These are phyloP conservation scores for Grus americana DNA, from an alignment of 2,113 vertebrate species.

Conservation along the genomic window DNA sequence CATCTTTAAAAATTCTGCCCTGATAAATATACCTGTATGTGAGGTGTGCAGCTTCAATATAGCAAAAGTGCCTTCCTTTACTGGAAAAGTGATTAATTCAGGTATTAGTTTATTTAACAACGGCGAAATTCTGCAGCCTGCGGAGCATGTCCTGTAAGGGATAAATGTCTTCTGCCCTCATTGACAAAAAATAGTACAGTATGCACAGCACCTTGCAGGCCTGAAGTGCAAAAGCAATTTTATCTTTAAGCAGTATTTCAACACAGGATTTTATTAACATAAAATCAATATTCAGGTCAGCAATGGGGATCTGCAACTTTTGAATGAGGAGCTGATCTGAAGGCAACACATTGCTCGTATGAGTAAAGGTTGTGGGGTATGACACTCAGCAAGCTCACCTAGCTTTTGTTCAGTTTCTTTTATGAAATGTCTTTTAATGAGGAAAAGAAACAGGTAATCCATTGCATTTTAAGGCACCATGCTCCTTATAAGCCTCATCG, in stretches of 20 bases:
- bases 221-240: not conserved
- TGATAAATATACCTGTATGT: not conserved
- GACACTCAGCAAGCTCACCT: not conserved
- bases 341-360: not conserved
- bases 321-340: not conserved
- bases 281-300: conserved; percentile 9
- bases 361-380: not conserved
- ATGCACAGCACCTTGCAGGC: not conserved
- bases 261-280: not conserved
- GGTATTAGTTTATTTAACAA: not conserved
- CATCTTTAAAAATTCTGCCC: not conserved
- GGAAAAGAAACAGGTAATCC: not conserved
- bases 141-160: not conserved
- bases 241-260: not conserved
- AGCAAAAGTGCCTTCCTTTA: not conserved
- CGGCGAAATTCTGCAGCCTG: not conserved
- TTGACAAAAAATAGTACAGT: not conserved
- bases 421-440: not conserved
- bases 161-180: not conserved
- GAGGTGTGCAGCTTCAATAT: not conserved
- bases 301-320: not conserved
- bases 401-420: not conserved
- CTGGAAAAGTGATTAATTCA: not conserved
- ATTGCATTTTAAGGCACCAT: not conserved
- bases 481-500: not conserved